Evolutionary conservation across 2,888 invertebrate species (phyloP), one percentile per base, ranked within the genome.

Genomic region (Mesochorus sp.): DNA sequence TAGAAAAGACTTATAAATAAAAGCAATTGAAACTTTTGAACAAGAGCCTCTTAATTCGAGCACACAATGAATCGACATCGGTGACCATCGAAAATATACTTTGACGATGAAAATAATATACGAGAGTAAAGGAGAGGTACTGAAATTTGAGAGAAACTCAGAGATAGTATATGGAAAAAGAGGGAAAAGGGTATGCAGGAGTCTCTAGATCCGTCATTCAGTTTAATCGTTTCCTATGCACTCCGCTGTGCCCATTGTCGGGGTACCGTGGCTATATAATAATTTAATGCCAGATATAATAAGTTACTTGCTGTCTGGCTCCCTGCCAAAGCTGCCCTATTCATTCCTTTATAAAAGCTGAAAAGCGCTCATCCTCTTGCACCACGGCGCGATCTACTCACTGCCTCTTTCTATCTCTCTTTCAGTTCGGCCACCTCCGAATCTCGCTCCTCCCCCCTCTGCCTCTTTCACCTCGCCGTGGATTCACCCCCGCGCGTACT

Each of bases 201-300:
- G 75, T 82, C 82, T 85, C 80, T 80, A 85, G 84, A 87, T 88
- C 84, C 84, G 88, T 88, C 88, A 88, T 88, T 88, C 86, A 85
- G 86, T 88, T 90, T 90, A 90, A 90, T 90, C 89, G 90, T 88
- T 90, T 90, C 89, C 89, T 88, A 89, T 90, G 90, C 89, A 90
- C 90, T 90, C 85, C 83, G 87, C 86, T 86, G 87, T 88, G 86
- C 87, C 90, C 88, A 90, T 90, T 90, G 90, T 90, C 87, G 85
- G n/a, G n/a, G 80, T 66, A 49, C 81, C 82, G 79, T 28, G 80
- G 87, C 86, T 90, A 88, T 87, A 90, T 90, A 89, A 90, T 90
- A 90, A 90, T 90, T 90, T 90, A 90, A 90, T 89, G 90, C 89
- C 89, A 90, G 89, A 90, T 90, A 90, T 90, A 90, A 90, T 90